Evolutionary conservation across 2,888 invertebrate genomes (phyloP), one percentile per base, ranked within the genome.

Genomic region (Coelinius sp.): DNA sequence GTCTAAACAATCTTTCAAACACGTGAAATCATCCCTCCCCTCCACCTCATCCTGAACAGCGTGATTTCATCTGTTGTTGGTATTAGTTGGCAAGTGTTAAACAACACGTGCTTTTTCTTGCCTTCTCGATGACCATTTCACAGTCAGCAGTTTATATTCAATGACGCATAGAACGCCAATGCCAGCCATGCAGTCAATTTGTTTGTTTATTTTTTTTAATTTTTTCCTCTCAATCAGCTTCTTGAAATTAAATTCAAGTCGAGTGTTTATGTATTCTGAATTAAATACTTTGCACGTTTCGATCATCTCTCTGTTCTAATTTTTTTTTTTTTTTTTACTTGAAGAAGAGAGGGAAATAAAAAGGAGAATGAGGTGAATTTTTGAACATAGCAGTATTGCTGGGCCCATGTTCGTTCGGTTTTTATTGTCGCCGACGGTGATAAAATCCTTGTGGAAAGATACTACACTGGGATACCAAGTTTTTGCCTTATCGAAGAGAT

Each of bases 361-460:
- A 27, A 31, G 22, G 35, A 20, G 59, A 59, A 46, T 68, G 73
- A 70, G 73, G 72, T 75, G 70, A 38, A 31, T 59, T 53, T 66
- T 59, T n/a, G n/a, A n/a, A n/a, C n/a, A n/a, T 25, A 44, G 31
- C 59, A 52, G 35, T 65, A 49, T 38, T 65, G 52, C 67, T 25
- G 49, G 52, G 62, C 22, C 49, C 63, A 53, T 53, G 70, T 62
- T 65, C 64, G 38, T 38, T 62, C 59, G 70, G 67, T 70, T 73
- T 75, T 75, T 75, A 75, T 73, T 73, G 75, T 66, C 73, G 31
- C 53, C 63, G 70, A 64, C 64, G 73, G 63, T 73, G 73, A 75
- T 75, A 72, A 72, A 75, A 66, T 64, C 59, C 35, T 35, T 52
- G 66, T 31, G 31, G 31, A 31, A 59, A 31, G 59, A 59, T 59